phyloP scores from a whole-genome alignment of 2,888 invertebrate genomes.

The Ariolimax columbianus region DNA sequence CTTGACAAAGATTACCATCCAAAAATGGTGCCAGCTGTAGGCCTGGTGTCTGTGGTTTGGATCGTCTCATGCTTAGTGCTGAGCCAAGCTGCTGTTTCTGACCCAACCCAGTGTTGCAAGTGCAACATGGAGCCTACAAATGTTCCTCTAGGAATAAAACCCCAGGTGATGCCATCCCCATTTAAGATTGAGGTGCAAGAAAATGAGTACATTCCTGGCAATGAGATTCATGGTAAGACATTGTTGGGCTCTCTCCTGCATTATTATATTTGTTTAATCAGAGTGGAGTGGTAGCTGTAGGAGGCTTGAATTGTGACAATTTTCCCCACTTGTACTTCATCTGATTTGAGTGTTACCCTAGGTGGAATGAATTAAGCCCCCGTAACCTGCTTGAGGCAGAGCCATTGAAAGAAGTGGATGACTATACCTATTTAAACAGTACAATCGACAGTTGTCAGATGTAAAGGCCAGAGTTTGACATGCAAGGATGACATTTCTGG shows the following conservation, averaged over 20 bases:
- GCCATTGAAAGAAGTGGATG: too few relatives aligned
- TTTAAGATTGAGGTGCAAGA: constrained; percentile 62
- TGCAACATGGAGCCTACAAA: constrained; percentile 59
- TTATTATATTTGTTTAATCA: not conserved
- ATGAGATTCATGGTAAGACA: constrained; percentile 58
- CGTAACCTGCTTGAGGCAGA: too few relatives aligned
- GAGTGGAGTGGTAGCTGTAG: too few relatives aligned
- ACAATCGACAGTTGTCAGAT: too few relatives aligned
- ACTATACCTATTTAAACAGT: too few relatives aligned
- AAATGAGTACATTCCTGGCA: constrained; percentile 51
- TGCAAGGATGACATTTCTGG: too few relatives aligned
- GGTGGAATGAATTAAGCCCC: too few relatives aligned
- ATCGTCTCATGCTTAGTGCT: constrained; percentile 9
- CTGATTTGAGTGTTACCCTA: too few relatives aligned
- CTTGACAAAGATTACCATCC: not conserved
- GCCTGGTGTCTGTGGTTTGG: constrained; percentile 39
- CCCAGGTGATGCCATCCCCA: constrained; percentile 67
- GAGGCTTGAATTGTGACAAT: too few relatives aligned
- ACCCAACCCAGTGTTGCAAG: constrained; percentile 61
- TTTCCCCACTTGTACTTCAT: too few relatives aligned
- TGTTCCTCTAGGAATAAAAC: constrained; percentile 46
- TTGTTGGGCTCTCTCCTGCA: not conserved
- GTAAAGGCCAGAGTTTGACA: too few relatives aligned
- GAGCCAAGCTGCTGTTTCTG: constrained; percentile 47
- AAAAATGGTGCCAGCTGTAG: constrained; percentile 40